Base-by-base conservation (phyloP, 53 echinoderm and acorn worm species). In the Holothuria leucospilota region DNA sequence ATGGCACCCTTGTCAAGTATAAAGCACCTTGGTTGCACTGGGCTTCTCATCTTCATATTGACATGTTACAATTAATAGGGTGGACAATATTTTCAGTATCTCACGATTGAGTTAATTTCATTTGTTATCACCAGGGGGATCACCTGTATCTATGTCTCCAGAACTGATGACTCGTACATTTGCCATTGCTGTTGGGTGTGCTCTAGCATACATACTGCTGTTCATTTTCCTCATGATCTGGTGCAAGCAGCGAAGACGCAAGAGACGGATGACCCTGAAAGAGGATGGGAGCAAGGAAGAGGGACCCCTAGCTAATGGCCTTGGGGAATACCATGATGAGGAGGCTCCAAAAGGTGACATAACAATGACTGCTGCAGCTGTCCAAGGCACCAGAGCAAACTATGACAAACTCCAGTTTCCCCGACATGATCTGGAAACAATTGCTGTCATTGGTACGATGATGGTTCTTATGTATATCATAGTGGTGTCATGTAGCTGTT, bases 321-420 rank as follows among this genome's bases (percentile, higher is more conserved):
- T 82, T 24, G 38, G 61, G 26, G 94, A 94, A 53, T 90, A 78
- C 28, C 86, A 90, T 77, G 92, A 89, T 16, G 84, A 71, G 25
- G 85, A 93, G 78, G 75, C 73, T 51, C 80, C 52, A 25, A 75
- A 75, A 52, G 75, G 52, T 10, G 75, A 75, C 10, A 8, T 51
- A 41, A 69, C 85, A 11, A 68, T 68, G 40, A 91, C 87, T 59
- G 87, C 78, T 27, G 77, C 88, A 15, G 83, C 61, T 53, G 89
- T 73, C 73, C 85, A 81, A 78, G 84, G 63, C 82, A 89, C 89
- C n/a, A 78, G 96, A 71, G 93, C 88, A n/a, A 97, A 95, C 75
- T 99, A 95, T 65, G 99, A 99, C 85, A 97, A 93, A 70, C 92
- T 97, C 69, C 99, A 93, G 89, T 95, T 99, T 84, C 99, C 99